These are phyloP conservation scores for Carcharodon carcharias DNA, from an alignment of 2,797 vertebrate genomes.

Conservation along the genomic window DNA sequence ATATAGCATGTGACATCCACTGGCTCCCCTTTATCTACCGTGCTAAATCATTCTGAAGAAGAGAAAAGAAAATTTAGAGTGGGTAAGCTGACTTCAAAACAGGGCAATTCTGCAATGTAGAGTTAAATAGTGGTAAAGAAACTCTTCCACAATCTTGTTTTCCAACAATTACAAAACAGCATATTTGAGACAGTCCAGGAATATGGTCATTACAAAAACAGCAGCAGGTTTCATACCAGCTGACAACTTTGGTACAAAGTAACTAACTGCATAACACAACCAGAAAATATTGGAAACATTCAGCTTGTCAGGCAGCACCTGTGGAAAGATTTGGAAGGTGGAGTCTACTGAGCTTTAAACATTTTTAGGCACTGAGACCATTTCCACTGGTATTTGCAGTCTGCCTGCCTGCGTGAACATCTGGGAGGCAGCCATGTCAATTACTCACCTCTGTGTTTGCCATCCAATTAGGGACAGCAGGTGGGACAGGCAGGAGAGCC, in stretches of 20 bases:
- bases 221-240: background rate
- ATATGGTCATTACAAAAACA: background rate
- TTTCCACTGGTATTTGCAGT: background rate
- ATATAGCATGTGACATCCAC: too few species aligned
- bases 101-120: background rate
- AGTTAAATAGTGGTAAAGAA: background rate
- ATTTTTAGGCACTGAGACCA: background rate
- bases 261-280: background rate
- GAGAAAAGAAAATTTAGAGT: background rate
- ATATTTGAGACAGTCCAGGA: background rate
- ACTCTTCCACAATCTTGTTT: background rate
- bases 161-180: background rate
- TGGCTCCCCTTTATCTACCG: background rate
- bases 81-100: background rate
- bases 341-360: background rate
- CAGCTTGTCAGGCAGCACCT: background rate
- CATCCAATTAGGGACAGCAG: background rate
- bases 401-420: too few species aligned
- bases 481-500: background rate
- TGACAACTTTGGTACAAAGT: background rate
- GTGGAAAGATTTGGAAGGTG: background rate
- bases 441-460: background rate
- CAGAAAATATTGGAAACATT: background rate
- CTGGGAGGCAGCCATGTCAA: background rate
- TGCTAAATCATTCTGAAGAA: background rate